Percentiles rank a stretch among this genome's conserved stretches.
phyloP scores from a whole-genome alignment of 1,140 invertebrate genomes.

The Nomia melanderi region DNA sequence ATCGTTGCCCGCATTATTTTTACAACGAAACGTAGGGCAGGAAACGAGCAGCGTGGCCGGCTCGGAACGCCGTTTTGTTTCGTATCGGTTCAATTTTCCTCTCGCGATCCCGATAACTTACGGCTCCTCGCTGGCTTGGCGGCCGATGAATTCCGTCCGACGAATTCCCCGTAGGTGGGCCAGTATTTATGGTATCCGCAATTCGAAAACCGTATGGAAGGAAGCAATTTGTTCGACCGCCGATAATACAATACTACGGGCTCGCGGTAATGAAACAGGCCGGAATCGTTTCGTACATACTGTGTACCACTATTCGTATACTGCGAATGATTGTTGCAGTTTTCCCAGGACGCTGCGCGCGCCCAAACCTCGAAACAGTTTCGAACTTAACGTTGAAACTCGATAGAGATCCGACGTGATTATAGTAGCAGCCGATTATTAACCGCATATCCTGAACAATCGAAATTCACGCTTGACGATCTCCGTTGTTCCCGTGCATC shows the following conservation, averaged over 20 bases:
- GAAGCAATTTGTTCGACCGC: constrained; percentile 61
- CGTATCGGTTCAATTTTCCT: constrained; percentile 53
- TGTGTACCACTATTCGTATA: neutral
- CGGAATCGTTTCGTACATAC: constrained; percentile 32
- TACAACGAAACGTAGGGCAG: neutral
- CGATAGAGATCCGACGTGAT: constrained; percentile 34
- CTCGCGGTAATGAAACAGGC: constrained; percentile 44
- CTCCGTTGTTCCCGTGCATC: constrained; percentile 8
- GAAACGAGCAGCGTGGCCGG: neutral
- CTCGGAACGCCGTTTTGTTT: constrained; percentile 30
- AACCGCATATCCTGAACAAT: constrained; percentile 18
- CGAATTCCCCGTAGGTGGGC: constrained; percentile 57
- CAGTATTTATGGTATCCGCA: constrained; percentile 61
- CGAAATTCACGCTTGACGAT: constrained; percentile 30
- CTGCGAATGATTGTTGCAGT: neutral
- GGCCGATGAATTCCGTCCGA: constrained; percentile 47
- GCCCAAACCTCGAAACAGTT: neutral
- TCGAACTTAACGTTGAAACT: neutral
- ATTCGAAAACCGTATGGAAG: constrained; percentile 61
- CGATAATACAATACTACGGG: constrained; percentile 53
- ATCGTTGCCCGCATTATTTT: neutral
- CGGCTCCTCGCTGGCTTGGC: constrained; percentile 12
- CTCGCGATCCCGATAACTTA: constrained; percentile 54
- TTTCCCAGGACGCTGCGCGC: neutral
- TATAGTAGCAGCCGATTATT: constrained; percentile 21